Evolutionary conservation across 2,888 invertebrate genomes (phyloP).

Genomic region (Lampropteryx suffumata): DNA sequence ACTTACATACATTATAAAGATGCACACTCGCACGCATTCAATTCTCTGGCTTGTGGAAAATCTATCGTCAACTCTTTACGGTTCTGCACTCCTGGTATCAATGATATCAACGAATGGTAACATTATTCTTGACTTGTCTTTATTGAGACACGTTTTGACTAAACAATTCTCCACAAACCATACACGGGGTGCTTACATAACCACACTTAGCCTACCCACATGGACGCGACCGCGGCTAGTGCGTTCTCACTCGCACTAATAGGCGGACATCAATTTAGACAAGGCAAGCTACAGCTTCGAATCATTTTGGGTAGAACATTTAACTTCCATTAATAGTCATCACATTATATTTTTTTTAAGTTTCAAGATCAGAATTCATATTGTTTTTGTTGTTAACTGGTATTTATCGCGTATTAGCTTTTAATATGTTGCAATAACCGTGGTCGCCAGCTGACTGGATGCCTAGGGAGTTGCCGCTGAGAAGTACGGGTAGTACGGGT

Average conservation of each 20-base stretch:
- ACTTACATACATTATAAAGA: slow-evolving; percentile 47
- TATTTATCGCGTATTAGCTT: too few relatives aligned
- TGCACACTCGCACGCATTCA: slow-evolving; percentile 37
- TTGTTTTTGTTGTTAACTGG: too few relatives aligned
- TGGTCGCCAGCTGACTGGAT: too few relatives aligned
- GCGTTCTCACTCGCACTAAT: slow-evolving; percentile 39
- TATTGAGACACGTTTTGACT: not conserved
- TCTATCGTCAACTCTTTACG: slow-evolving; percentile 7
- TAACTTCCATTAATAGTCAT: too few relatives aligned
- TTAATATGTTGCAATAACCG: too few relatives aligned
- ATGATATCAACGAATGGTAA: not conserved
- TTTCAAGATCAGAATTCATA: too few relatives aligned
- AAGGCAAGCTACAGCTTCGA: slow-evolving; percentile 32
- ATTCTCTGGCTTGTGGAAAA: slow-evolving; percentile 11
- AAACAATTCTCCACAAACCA: slow-evolving; percentile 13
- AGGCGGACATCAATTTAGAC: slow-evolving; percentile 48
- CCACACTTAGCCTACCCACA: slow-evolving; percentile 64
- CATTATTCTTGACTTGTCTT: too few relatives aligned
- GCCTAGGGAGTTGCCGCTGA: too few relatives aligned
- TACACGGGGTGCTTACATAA: slow-evolving; percentile 71
- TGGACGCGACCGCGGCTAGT: slow-evolving; percentile 50
- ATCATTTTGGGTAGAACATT: too few relatives aligned
- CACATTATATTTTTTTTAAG: too few relatives aligned
- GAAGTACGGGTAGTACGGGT: too few relatives aligned
- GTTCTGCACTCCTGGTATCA: not conserved